phyloP scores from a whole-genome alignment of 2,797 vertebrate genomes.

The Clarias platycephalus region DNA sequence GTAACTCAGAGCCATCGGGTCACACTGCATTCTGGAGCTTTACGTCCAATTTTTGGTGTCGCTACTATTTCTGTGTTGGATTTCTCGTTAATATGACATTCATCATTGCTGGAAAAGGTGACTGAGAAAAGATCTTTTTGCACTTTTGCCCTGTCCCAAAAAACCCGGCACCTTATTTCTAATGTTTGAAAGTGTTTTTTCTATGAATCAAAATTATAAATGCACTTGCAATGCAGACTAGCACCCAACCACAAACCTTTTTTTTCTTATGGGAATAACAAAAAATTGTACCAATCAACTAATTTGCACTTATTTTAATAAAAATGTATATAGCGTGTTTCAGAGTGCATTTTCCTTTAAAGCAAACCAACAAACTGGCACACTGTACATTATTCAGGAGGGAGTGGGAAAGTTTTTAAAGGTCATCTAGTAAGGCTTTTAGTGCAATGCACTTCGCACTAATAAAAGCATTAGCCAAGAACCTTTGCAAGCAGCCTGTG shows the following conservation, averaged over 20 bases:
- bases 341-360: not conserved
- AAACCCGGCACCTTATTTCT: not conserved
- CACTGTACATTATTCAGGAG: slow-evolving; percentile 10
- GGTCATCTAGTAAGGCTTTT: slow-evolving; percentile 48
- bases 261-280: not conserved
- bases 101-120: not conserved
- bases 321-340: not conserved
- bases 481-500: slow-evolving; percentile 44
- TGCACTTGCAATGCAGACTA: not conserved
- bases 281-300: not conserved
- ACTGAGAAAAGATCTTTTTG: not conserved
- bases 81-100: not conserved
- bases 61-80: not conserved
- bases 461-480: slow-evolving; percentile 52
- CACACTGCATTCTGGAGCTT: not conserved
- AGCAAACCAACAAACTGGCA: not conserved
- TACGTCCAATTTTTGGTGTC: not conserved
- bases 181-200: not conserved
- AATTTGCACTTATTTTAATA: not conserved
- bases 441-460: slow-evolving; percentile 37
- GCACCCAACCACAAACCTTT: not conserved
- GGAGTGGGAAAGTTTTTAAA: slow-evolving; percentile 24
- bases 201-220: not conserved
- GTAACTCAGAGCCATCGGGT: not conserved
- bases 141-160: not conserved